A percentile compares a stretch with the other conserved stretches of the same genome.
phyloP scores from a whole-genome alignment of 1,140 invertebrate genomes.

The Fopius arisanus region DNA sequence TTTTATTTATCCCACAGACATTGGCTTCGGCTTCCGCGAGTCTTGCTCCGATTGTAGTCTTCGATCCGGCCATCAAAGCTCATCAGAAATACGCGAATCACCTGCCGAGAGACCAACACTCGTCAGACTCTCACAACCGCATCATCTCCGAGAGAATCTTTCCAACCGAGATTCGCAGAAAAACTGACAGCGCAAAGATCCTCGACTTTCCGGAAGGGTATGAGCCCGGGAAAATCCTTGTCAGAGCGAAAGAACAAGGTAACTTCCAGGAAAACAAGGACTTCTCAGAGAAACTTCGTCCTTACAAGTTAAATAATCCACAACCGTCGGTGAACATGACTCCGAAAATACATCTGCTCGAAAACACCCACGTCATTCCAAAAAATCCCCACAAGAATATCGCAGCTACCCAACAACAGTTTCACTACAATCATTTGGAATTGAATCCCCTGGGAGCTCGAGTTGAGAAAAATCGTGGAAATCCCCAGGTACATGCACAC shows the following conservation, averaged over 20 bases:
- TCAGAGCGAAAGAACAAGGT: not conserved
- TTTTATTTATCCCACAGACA: not conserved
- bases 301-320: not conserved
- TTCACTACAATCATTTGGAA: not conserved
- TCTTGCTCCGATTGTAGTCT: not conserved
- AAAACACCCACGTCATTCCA: too few species aligned
- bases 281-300: not conserved
- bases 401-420: not conserved
- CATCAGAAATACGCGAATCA: not conserved
- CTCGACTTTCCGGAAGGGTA: not conserved
- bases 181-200: not conserved
- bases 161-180: not conserved
- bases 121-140: not conserved
- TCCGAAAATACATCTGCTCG: too few species aligned
- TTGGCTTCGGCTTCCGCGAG: not conserved
- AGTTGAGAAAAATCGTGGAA: not conserved
- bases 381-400: too few species aligned
- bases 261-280: not conserved
- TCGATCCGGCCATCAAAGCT: not conserved
- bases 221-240: not conserved
- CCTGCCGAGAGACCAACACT: not conserved
- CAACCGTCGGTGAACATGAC: too few species aligned
- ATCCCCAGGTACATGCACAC: not conserved
- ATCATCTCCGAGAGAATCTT: not conserved
- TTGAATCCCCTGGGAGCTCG: not conserved